Evolutionary conservation across 2,113 vertebrate genomes (phyloP).

Genomic region (Fukomys damarensis): DNA sequence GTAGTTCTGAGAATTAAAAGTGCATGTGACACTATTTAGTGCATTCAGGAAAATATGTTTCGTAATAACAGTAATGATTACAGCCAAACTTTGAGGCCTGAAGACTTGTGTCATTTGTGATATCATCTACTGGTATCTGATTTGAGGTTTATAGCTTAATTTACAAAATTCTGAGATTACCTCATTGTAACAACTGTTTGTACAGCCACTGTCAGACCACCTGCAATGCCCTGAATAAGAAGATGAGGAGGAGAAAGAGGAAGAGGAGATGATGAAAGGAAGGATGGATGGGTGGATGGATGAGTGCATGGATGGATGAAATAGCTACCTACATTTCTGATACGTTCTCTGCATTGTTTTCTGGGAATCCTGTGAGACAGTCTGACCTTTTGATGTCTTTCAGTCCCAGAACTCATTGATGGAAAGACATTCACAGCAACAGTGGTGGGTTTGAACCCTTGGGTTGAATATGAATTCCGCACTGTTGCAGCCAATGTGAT

Average conservation of each 20-base stretch:
- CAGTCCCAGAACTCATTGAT: conserved; percentile 94
- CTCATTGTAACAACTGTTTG: background rate
- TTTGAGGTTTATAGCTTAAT: background rate
- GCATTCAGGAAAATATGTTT: background rate
- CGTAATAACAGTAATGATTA: background rate
- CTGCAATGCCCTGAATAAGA: accelerated
- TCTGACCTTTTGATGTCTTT: conserved; percentile 54
- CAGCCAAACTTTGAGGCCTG: background rate
- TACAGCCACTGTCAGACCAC: background rate
- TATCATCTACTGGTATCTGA: background rate
- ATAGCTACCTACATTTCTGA: background rate
- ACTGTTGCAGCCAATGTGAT: conserved; percentile 95
- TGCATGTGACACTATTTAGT: background rate
- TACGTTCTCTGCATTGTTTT: background rate
- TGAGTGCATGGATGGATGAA: background rate
- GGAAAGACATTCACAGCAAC: conserved; percentile 95
- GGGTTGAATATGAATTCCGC: conserved; percentile 98
- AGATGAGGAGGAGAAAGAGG: background rate
- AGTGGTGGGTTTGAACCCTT: conserved; percentile 95
- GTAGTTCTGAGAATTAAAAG: background rate
- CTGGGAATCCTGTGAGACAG: background rate
- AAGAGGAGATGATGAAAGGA: background rate
- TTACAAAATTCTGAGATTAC: background rate
- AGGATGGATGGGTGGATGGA: background rate
- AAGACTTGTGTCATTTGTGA: background rate